Conservation (phyloP, 2,888 invertebrate species). For the Hofmannophila pseudospretella region DNA sequence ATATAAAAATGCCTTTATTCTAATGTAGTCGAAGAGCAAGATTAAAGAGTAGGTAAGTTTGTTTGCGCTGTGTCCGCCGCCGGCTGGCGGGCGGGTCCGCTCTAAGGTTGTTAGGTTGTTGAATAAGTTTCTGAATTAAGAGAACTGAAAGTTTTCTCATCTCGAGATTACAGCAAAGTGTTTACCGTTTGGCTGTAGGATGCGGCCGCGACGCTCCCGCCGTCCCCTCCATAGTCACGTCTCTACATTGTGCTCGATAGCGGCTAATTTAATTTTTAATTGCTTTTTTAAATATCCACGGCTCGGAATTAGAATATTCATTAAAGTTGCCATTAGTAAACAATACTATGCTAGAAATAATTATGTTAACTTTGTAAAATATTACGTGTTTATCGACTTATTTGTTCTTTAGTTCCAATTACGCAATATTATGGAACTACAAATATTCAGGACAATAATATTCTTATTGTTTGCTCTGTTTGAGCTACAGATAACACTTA, state of each 20-base stretch:
- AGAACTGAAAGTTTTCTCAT: conserved; percentile 80
- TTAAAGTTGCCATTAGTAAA: neutral
- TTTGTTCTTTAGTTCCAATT: neutral
- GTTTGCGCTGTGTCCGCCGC: conserved; percentile 69
- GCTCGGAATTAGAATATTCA: conserved; percentile 7
- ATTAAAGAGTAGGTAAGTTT: conserved; percentile 64
- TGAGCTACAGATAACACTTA: no score
- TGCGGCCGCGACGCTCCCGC: conserved; percentile 53
- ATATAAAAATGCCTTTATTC: conserved; percentile 21
- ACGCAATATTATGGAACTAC: no score
- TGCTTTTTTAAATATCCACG: conserved; percentile 16
- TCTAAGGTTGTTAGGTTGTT: conserved; percentile 78
- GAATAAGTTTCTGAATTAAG: conserved; percentile 80
- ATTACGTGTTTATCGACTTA: neutral
- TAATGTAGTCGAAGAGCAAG: conserved; percentile 57
- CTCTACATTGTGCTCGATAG: conserved; percentile 19
- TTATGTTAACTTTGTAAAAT: conserved; percentile 5
- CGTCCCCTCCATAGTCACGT: conserved; percentile 9
- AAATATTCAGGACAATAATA: no score
- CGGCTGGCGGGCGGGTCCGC: conserved; percentile 57
- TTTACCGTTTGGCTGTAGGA: conserved; percentile 77
- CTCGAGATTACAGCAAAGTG: conserved; percentile 79
- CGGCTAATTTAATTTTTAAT: conserved; percentile 24
- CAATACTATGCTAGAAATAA: conserved; percentile 13
- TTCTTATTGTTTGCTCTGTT: no score